Evolutionary conservation across 2,797 vertebrate genomes (phyloP).

Genomic region (Anomalospiza imberbis): DNA sequence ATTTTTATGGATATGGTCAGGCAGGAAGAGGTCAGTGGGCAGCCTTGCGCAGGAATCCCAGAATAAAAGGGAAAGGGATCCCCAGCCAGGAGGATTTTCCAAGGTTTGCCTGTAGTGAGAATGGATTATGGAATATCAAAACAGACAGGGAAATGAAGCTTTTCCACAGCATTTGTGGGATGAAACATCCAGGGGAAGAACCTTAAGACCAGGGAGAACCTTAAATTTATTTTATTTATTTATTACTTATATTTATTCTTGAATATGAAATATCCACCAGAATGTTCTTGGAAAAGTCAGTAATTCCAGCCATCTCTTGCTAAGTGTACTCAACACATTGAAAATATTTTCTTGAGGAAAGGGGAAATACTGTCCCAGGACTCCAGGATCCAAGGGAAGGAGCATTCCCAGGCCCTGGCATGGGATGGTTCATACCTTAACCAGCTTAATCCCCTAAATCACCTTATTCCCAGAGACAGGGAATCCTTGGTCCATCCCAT

Average conservation of each 20-base stretch:
- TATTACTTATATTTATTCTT: neutral
- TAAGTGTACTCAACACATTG: neutral
- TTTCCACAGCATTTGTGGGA: neutral
- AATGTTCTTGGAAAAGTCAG: neutral
- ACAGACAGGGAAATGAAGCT: neutral
- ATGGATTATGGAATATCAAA: neutral
- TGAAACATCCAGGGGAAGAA: neutral
- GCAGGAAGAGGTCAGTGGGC: neutral
- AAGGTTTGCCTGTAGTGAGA: neutral
- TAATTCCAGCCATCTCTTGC: neutral
- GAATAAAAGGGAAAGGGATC: neutral
- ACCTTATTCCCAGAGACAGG: rapidly evolving
- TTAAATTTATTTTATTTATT: too few species aligned
- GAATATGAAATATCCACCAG: neutral
- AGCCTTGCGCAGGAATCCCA: neutral
- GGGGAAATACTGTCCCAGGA: neutral
- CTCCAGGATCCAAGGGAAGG: neutral
- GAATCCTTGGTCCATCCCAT: neutral
- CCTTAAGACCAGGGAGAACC: neutral
- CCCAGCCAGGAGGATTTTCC: neutral
- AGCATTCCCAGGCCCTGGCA: neutral
- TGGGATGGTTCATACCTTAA: neutral
- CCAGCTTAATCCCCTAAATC: neutral
- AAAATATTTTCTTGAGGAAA: neutral
- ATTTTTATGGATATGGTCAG: neutral